These are phyloP conservation scores for Contarinia nasturtii DNA, from an alignment of 1,140 invertebrate genomes.

Conservation along the genomic window DNA sequence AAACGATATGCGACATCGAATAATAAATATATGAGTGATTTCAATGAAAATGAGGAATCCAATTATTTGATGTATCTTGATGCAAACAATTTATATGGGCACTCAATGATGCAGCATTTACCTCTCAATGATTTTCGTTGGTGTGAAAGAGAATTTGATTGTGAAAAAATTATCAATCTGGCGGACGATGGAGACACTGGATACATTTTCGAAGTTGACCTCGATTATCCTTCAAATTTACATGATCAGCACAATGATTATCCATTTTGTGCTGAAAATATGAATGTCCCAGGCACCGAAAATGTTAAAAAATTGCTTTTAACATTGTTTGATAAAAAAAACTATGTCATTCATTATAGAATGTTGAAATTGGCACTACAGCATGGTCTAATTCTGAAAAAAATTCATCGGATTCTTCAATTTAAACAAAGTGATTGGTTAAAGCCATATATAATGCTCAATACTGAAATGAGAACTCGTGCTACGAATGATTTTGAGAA, in stretches of 20 bases:
- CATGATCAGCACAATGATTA: conserved; percentile 32
- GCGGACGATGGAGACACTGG: conserved; percentile 22
- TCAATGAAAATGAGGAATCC: conserved; percentile 12
- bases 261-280: conserved; percentile 25
- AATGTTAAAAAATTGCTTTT: conserved; percentile 7
- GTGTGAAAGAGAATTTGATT: conserved; percentile 13
- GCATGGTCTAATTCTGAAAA: conserved; percentile 23
- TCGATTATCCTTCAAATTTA: conserved; percentile 19
- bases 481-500: conserved; percentile 28
- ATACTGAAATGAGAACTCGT: conserved; percentile 19
- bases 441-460: conserved; percentile 25
- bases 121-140: conserved; percentile 26
- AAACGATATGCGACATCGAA: conserved; percentile 24
- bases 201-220: conserved; percentile 30
- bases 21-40: conserved; percentile 25
- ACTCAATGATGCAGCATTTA: conserved; percentile 24
- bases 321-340: too few relatives aligned
- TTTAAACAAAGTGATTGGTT: conserved; percentile 30
- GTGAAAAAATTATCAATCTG: conserved; percentile 9
- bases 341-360: too few relatives aligned
- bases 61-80: conserved; percentile 28
- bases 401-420: conserved; percentile 28
- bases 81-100: conserved; percentile 34
- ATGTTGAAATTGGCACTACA: too few relatives aligned
- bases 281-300: conserved; percentile 4